Evolutionary conservation across 2,888 invertebrate genomes (phyloP), one percentile per base, ranked within the genome.

Genomic region (Unio delphinus): DNA sequence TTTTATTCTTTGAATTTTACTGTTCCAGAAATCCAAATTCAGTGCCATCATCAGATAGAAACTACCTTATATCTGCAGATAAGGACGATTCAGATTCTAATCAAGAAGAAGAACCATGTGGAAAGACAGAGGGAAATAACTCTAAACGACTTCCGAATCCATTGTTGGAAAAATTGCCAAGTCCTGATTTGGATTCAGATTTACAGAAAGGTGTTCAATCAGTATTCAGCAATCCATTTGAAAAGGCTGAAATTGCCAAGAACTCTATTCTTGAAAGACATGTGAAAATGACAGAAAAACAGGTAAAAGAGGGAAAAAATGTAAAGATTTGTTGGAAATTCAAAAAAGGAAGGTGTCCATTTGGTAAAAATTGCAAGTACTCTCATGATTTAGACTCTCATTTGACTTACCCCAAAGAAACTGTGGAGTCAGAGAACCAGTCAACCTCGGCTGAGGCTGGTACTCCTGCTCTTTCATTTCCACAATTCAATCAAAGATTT

Each of bases 241-340:
- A 93, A 34, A 94, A 95, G 89, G 96, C 95, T 0, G 96, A 96
- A 89, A 93, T 94, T 86, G 95, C 95, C 3, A 95, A 96, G 89
- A 94, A 94, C 71, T 95, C 95, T 20, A 94, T 96, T 70, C 91
- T 97, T 61, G 96, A 97, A 86, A 95, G 95, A 85, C 97, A 97
- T 89, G 96, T 97, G 0, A 96, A 96, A 92, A 95, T 97, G 95
- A 96, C 95, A 83, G 86, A 83, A 67, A 80, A 71, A 18, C 76
- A 81, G 54, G 70, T 76, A 15, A 68, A 74, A 1, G 93, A 93
- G n/a, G 93, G 93, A 83, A 93, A 95, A 0, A 95, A 94, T 85
- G 95, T 95, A 88, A 86, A 85, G 64, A 94, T 97, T 74, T 97
- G 97, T 90, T 97, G 96, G 95, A 97, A 96, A 90, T 96, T 96